phyloP scores from a whole-genome alignment of 2,888 invertebrate genomes.

The Epicampocera succincta region DNA sequence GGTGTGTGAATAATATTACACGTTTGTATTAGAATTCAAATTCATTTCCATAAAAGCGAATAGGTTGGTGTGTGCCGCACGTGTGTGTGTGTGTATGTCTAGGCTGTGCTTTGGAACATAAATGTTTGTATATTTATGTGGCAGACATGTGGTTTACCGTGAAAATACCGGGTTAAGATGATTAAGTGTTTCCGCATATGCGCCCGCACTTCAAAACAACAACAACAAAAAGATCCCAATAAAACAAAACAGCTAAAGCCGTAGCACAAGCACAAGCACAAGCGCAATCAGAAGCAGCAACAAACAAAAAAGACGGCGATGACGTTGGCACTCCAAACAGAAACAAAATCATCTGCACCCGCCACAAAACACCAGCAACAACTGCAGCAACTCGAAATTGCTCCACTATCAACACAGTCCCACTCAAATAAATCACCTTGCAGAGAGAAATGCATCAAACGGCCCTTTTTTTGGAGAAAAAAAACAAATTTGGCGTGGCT shows the following conservation, averaged over 20 bases:
- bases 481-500: neutral
- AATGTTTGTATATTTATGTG: conserved; percentile 67
- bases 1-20: conserved; percentile 59
- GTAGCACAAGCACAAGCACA: conserved; percentile 34
- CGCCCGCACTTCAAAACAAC: conserved; percentile 72
- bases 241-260: conserved; percentile 45
- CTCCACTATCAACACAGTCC: conserved; percentile 22
- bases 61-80: neutral
- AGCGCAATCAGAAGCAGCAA: too few relatives aligned
- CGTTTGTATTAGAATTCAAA: conserved; percentile 65
- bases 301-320: neutral
- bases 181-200: conserved; percentile 70
- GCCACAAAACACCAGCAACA: conserved; percentile 61
- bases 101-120: conserved; percentile 54
- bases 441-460: conserved; percentile 7
- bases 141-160: conserved; percentile 70
- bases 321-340: conserved; percentile 38
- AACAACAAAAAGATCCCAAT: conserved; percentile 65
- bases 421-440: conserved; percentile 16
- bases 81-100: conserved; percentile 34
- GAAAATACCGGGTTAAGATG: conserved; percentile 71
- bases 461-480: neutral
- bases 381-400: conserved; percentile 49
- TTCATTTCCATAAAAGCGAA: conserved; percentile 42
- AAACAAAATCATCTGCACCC: conserved; percentile 61